Evolutionary conservation across 2,888 invertebrate genomes (phyloP).

Genomic region (Hylaea fasciaria): DNA sequence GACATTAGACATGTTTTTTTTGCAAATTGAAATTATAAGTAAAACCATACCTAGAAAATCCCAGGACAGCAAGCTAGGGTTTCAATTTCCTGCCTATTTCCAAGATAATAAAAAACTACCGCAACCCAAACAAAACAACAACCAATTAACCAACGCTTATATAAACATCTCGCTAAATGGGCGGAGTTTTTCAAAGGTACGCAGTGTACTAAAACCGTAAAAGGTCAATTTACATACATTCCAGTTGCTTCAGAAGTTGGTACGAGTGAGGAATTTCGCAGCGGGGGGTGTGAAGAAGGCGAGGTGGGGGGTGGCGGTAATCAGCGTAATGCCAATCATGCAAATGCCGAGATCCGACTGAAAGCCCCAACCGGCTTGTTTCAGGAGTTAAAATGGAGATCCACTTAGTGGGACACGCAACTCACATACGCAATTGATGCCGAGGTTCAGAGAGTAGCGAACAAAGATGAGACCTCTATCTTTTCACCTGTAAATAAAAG

Average conservation of each 20-base stretch:
- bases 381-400: conserved; percentile 85
- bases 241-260: conserved; percentile 66
- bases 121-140: conserved; percentile 5
- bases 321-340: conserved; percentile 85
- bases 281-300: conserved; percentile 42
- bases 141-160: conserved; percentile 30
- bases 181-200: conserved; percentile 30
- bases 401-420: conserved; percentile 82
- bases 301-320: conserved; percentile 60
- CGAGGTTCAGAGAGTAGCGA: conserved; percentile 55
- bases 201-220: conserved; percentile 49
- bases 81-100: conserved; percentile 1
- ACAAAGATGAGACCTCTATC: conserved; percentile 7
- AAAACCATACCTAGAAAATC: background rate
- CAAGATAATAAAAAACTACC: background rate
- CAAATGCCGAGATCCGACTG: conserved; percentile 84
- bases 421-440: conserved; percentile 83
- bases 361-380: conserved; percentile 84
- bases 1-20: too few relatives aligned
- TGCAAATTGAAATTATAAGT: background rate
- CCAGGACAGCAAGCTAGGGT: background rate
- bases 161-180: conserved; percentile 27
- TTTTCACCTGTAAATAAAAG: background rate
- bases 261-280: conserved; percentile 49
- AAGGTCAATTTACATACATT: conserved; percentile 78